These are phyloP conservation scores for Drosophila paranaensis DNA, from an alignment of 2,888 invertebrate genomes.

Conservation along the genomic window DNA sequence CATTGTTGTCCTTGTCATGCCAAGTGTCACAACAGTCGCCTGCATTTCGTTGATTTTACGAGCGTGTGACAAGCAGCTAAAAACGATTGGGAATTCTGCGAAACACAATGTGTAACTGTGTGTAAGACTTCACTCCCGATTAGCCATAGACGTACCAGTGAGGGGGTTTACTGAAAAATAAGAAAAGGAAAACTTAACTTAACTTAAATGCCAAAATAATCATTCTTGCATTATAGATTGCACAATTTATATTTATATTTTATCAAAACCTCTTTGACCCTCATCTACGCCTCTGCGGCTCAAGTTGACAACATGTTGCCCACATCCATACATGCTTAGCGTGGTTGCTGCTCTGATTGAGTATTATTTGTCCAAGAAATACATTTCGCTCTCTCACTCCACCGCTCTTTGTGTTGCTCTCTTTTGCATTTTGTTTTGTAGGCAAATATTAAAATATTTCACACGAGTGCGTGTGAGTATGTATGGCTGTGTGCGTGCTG, in stretches of 20 bases:
- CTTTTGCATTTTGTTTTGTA: constrained; percentile 50
- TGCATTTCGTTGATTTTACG: constrained; percentile 68
- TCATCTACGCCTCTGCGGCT: constrained; percentile 24
- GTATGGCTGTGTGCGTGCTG: constrained; percentile 13
- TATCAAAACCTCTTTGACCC: constrained; percentile 3
- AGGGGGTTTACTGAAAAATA: neutral
- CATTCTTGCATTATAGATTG: neutral
- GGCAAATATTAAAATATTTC: constrained; percentile 72
- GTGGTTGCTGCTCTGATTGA: constrained; percentile 58
- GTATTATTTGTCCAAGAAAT: constrained; percentile 63
- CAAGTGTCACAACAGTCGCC: constrained; percentile 72
- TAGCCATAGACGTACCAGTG: constrained; percentile 32
- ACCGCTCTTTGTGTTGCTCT: constrained; percentile 24
- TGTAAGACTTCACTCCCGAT: constrained; percentile 43
- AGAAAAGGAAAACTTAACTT: too few relatives aligned
- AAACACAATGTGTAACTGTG: constrained; percentile 40
- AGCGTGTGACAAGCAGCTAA: constrained; percentile 67
- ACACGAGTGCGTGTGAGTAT: constrained; percentile 43
- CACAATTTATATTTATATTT: neutral
- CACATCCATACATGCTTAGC: constrained; percentile 54
- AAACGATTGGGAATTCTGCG: constrained; percentile 58
- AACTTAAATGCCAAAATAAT: neutral
- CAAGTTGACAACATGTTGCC: constrained; percentile 65
- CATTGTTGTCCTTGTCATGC: constrained; percentile 57
- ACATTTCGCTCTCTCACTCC: constrained; percentile 30